These are phyloP conservation scores for Anas bernieri DNA, from an alignment of 2,797 vertebrate species.

Conservation along the genomic window DNA sequence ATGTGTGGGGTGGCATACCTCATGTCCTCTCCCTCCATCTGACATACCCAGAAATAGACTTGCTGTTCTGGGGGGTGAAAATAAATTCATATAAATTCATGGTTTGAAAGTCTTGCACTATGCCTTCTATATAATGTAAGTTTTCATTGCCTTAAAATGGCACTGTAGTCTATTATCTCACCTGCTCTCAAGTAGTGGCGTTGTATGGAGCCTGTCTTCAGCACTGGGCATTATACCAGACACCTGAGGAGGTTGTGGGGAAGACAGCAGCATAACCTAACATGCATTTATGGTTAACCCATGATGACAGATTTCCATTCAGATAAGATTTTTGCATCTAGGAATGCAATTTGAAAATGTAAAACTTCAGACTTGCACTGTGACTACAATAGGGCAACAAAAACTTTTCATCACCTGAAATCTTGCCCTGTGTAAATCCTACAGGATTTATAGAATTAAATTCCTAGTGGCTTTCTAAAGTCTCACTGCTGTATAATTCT, in stretches of 20 bases:
- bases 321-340: not conserved
- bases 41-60: not conserved
- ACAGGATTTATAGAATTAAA: not conserved
- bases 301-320: not conserved
- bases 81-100: not conserved
- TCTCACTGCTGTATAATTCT: not conserved
- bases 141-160: not conserved
- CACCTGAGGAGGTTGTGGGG: not conserved
- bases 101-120: not conserved
- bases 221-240: not conserved
- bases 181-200: not conserved
- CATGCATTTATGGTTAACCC: not conserved
- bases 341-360: not conserved
- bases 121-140: not conserved
- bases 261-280: not conserved
- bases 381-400: not conserved
- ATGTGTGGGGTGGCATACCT: not conserved
- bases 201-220: rapidly evolving
- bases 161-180: not conserved
- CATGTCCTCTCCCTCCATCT: not conserved
- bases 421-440: not conserved
- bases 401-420: not conserved
- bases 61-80: rapidly evolving
- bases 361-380: not conserved
- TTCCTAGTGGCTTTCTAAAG: not conserved